These are phyloP conservation scores for Aurelia aurita complex sp. Pacific DNA, from an alignment of 30 jellyfish, hydroid and myxozoan genomes.

Conservation along the genomic window DNA sequence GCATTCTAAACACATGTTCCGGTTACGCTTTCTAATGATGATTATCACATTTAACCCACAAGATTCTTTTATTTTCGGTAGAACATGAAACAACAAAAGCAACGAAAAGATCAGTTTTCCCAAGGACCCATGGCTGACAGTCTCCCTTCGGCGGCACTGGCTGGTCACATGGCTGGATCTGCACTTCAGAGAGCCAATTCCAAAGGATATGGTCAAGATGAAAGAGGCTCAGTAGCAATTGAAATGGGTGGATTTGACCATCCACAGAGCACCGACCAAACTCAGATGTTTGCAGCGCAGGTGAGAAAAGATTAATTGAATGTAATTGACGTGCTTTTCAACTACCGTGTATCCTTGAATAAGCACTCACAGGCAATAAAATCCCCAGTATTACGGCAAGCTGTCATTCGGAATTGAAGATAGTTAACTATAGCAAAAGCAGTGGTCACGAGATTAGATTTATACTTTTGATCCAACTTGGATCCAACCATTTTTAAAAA, in stretches of 20 bases:
- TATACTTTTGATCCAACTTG: too few relatives aligned
- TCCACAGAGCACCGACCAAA: slow-evolving; percentile 28
- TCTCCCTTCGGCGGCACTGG: slow-evolving; percentile 82
- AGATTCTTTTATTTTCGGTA: not conserved
- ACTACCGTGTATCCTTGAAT: not conserved
- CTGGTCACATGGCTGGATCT: slow-evolving; percentile 77
- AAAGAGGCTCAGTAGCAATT: slow-evolving; percentile 70
- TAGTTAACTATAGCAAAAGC: too few relatives aligned
- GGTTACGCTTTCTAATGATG: too few relatives aligned
- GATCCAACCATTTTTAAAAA: too few relatives aligned
- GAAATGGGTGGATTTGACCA: slow-evolving; percentile 80
- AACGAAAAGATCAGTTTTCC: slow-evolving; percentile 94
- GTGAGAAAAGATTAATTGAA: slow-evolving; percentile 4
- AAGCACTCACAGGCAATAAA: not conserved
- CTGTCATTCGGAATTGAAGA: too few relatives aligned
- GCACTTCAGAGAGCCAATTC: slow-evolving; percentile 65
- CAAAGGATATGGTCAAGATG: slow-evolving; percentile 1
- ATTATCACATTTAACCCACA: too few relatives aligned
- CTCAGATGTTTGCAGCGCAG: slow-evolving; percentile 83
- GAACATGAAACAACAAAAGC: slow-evolving; percentile 98
- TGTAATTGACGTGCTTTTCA: not conserved
- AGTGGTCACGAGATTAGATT: too few relatives aligned
- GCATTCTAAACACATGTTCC: too few relatives aligned
- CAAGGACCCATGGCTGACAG: slow-evolving; percentile 96
- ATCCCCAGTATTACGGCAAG: not conserved